A percentile compares a stretch with the other conserved stretches of the same genome.
These are phyloP conservation scores for Pseudoips prasinana DNA, from an alignment of 2,888 invertebrate species.

Conservation along the genomic window DNA sequence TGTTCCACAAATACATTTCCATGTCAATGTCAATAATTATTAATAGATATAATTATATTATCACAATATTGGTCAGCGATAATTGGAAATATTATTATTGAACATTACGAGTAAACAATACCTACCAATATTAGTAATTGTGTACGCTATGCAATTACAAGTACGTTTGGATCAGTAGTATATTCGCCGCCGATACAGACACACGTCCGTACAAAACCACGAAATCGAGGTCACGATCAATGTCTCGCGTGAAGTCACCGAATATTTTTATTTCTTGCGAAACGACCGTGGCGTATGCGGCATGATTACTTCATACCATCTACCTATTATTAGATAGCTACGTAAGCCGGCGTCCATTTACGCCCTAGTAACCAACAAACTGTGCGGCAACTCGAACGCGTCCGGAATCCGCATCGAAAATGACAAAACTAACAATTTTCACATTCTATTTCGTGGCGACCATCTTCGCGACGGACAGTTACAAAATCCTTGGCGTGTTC, in stretches of 20 bases:
- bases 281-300: conserved; percentile 60
- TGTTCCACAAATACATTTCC: conserved; percentile 13
- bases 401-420: conserved; percentile 45
- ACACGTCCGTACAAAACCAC: conserved; percentile 39
- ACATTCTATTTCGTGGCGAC: conserved; percentile 53
- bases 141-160: no score
- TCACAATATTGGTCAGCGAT: no score
- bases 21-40: no score
- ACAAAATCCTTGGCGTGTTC: conserved; percentile 79
- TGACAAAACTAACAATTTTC: conserved; percentile 52
- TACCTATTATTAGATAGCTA: conserved; percentile 76
- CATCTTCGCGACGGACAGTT: conserved; percentile 53
- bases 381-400: conserved; percentile 61
- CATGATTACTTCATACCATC: conserved; percentile 73
- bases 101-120: no score
- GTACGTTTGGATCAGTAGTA: no score
- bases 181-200: conserved; percentile 35
- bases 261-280: conserved; percentile 74
- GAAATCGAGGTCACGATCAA: conserved; percentile 68
- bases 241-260: conserved; percentile 53
- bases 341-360: conserved; percentile 58
- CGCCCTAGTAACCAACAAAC: conserved; percentile 69
- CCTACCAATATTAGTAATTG: no score
- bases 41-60: no score
- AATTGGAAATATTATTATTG: no score